phyloP scores from a whole-genome alignment of 2,797 vertebrate genomes.

The Melanotaenia boesemani region DNA sequence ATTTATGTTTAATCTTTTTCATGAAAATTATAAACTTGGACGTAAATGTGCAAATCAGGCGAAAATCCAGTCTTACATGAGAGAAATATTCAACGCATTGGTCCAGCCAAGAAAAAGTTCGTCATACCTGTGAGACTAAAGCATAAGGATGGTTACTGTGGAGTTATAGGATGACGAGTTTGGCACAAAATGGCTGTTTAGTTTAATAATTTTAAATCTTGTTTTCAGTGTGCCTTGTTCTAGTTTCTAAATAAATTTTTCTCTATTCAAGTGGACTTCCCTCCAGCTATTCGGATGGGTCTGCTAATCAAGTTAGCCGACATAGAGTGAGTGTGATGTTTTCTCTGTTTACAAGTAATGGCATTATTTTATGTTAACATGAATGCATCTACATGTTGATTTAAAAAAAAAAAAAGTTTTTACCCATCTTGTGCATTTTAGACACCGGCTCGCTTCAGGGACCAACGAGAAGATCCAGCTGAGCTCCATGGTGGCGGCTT shows the following conservation, averaged over 20 bases:
- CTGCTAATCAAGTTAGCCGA: conserved; percentile 95
- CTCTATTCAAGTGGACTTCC: conserved; percentile 90
- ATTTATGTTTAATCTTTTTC: no score
- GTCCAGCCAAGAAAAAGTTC: no score
- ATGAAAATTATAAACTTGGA: no score
- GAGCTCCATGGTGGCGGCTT: conserved; percentile 94
- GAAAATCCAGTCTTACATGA: no score
- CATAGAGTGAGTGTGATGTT: conserved; percentile 89
- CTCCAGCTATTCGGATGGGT: conserved; percentile 88
- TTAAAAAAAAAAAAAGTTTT: neutral
- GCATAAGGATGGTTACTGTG: neutral
- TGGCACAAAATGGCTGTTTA: neutral
- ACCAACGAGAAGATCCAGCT: conserved; percentile 97
- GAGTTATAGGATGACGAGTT: neutral
- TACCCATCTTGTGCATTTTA: conserved; percentile 29
- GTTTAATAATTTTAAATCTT: neutral
- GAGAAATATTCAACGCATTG: no score
- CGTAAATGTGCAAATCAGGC: no score
- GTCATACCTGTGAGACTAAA: no score
- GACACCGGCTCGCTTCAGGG: conserved; percentile 92
- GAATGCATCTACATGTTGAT: neutral
- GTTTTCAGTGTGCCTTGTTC: neutral
- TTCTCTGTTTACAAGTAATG: neutral
- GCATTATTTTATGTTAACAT: neutral
- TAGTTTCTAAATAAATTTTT: neutral